phyloP scores from a whole-genome alignment of 2,113 vertebrate genomes.

The Poeciliopsis turrubarensis region DNA sequence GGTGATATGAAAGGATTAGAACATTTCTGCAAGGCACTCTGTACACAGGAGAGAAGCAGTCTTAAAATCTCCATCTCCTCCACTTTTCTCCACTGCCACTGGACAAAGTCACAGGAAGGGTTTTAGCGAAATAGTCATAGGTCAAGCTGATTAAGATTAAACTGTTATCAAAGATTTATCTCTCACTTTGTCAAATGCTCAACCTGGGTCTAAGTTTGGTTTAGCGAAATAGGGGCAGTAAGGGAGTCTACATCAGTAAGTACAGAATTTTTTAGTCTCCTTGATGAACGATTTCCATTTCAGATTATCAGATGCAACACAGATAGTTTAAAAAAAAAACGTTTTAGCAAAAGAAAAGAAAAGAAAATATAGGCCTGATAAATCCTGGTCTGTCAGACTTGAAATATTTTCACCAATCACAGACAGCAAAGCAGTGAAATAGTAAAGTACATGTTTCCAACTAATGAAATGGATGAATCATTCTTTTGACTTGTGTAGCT shows the following conservation, averaged over 20 bases:
- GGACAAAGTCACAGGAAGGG: not conserved
- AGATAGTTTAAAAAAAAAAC: not conserved
- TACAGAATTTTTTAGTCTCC: too few species aligned
- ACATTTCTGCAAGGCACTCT: not conserved
- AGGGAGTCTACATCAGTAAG: not conserved
- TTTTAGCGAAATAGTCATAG: not conserved
- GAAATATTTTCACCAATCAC: not conserved
- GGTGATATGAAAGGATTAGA: not conserved
- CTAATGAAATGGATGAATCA: not conserved
- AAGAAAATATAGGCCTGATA: too few species aligned
- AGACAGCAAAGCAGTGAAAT: not conserved
- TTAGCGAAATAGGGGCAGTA: not conserved
- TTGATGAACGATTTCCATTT: not conserved
- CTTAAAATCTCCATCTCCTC: not conserved
- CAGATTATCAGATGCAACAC: not conserved
- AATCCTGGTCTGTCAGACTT: too few species aligned
- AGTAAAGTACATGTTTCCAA: not conserved
- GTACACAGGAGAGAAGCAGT: not conserved
- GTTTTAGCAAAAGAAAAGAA: not conserved
- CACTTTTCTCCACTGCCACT: not conserved
- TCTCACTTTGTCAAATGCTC: not conserved
- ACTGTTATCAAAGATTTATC: slow-evolving; percentile 6
- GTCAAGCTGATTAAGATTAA: not conserved
- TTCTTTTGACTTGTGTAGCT: not conserved
- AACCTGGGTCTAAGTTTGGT: not conserved